Evolutionary conservation across 2,888 invertebrate species (phyloP), one percentile per base, ranked within the genome.

Genomic region (Lamellibrachia columna): DNA sequence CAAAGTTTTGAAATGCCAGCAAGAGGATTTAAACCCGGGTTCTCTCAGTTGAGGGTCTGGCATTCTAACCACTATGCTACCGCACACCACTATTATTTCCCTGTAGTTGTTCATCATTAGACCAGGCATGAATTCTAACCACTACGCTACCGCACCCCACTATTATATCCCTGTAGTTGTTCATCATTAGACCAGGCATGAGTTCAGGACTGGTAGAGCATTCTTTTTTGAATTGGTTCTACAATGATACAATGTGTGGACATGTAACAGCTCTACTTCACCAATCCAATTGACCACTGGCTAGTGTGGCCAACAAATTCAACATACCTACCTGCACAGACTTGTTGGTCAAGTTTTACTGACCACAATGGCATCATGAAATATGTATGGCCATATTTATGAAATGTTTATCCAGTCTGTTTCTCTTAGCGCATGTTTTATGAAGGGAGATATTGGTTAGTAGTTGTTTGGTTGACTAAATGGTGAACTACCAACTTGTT

Each of bases 201-300:
- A 75, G n/a, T n/a, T 75, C 22, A 22, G 22, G n/a, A 3, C 75
- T 75, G 6, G 75, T 15, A 75, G 75, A n/a, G 75, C 75, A 75
- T 22, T 75, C n/a, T 1, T 6, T n/a, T 75, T 1, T 15, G n/a
- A n/a, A 6, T n/a, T 75, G 6, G 15, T 15, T 75, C 7, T 55
- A 22, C 22, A 4, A 4, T 22, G 22, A 3, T 22, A 75, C 75
- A 22, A 75, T 75, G 22, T 75, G 75, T 22, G 75, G 75, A 75
- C 75, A 22, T 75, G 75, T 75, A n/a, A n/a, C 22, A 75, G 22
- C 75, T 22, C 75, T 75, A 75, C 75, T 75, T 15, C n/a, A 75
- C 75, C 15, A 75, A 75, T 75, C 75, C 75, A 75, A 75, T 75
- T 75, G 75, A 75, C 75, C 75, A 75, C 75, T 75, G 75, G 22